A percentile compares a stretch with the other conserved stretches of the same genome.
Conservation (phyloP, 2,888 invertebrate genomes). For the Mythimna vitellina region DNA sequence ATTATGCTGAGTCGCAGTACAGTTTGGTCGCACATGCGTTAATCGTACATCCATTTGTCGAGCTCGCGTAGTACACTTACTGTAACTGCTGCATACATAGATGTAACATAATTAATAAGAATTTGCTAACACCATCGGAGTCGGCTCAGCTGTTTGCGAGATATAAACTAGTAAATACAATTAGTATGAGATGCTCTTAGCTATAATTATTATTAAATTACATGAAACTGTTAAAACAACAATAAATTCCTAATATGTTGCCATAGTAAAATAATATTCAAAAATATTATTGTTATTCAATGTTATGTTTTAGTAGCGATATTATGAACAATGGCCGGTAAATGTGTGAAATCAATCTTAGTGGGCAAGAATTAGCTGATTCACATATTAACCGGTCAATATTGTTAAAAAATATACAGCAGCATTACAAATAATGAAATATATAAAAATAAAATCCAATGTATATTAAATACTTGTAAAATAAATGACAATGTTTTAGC, state of each 20-base stretch:
- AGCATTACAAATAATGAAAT: constrained; percentile 27
- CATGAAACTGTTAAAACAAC: constrained; percentile 50
- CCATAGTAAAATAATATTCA: constrained; percentile 61
- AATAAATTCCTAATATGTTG: constrained; percentile 61
- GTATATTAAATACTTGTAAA: constrained; percentile 48
- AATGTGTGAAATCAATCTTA: constrained; percentile 12
- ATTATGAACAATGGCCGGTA: constrained; percentile 29
- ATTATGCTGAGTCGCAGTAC: too few relatives aligned
- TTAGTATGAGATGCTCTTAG: constrained; percentile 57
- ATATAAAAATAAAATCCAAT: constrained; percentile 27
- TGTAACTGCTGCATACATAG: background rate
- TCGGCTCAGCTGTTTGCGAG: constrained; percentile 13
- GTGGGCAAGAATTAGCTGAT: background rate
- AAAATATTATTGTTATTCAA: constrained; percentile 55
- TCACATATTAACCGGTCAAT: constrained; percentile 24
- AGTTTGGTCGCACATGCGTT: too few relatives aligned
- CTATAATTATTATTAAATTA: constrained; percentile 34
- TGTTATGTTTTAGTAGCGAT: constrained; percentile 54
- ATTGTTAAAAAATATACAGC: constrained; percentile 29
- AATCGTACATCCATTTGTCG: too few relatives aligned
- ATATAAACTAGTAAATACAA: constrained; percentile 32
- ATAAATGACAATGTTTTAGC: constrained; percentile 47
- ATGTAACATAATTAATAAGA: constrained; percentile 20
- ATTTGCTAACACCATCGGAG: background rate
- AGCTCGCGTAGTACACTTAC: too few relatives aligned